phyloP scores from a whole-genome alignment of 2,113 vertebrate species.

The Pomatorhinus ruficollis region DNA sequence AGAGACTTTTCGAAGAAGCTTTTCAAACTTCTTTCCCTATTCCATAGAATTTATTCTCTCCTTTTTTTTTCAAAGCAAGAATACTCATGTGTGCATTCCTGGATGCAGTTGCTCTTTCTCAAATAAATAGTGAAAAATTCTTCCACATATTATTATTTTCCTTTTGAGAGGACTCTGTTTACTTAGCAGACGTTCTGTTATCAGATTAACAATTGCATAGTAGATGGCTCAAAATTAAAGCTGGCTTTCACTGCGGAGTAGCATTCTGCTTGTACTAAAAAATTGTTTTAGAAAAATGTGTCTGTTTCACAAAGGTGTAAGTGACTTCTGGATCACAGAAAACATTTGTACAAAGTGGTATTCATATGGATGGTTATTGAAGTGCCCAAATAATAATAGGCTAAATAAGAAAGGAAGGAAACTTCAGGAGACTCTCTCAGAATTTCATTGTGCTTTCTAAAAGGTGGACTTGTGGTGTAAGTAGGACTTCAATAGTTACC shows the following conservation, averaged over 20 bases:
- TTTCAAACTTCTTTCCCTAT: background rate
- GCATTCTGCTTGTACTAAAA: background rate
- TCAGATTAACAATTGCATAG: background rate
- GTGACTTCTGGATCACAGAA: background rate
- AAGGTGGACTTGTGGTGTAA: background rate
- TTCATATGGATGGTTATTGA: background rate
- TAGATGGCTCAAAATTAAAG: background rate
- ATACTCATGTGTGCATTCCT: background rate
- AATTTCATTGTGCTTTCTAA: background rate
- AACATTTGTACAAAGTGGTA: background rate
- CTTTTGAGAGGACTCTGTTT: background rate
- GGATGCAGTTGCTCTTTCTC: background rate
- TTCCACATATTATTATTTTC: background rate
- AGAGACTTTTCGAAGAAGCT: background rate
- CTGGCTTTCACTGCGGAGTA: background rate
- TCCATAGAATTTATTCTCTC: background rate
- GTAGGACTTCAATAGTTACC: background rate
- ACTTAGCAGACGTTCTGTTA: background rate
- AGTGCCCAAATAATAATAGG: background rate
- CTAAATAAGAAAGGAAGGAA: background rate
- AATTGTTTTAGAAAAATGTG: background rate
- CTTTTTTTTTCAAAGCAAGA: background rate
- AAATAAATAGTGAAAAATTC: background rate
- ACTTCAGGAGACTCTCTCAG: background rate
- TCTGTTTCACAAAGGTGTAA: background rate